Percentiles rank a stretch among this genome's conserved stretches.
These are phyloP conservation scores for Cephalopachus bancanus DNA, from an alignment of 2,797 vertebrate genomes.

Conservation along the genomic window DNA sequence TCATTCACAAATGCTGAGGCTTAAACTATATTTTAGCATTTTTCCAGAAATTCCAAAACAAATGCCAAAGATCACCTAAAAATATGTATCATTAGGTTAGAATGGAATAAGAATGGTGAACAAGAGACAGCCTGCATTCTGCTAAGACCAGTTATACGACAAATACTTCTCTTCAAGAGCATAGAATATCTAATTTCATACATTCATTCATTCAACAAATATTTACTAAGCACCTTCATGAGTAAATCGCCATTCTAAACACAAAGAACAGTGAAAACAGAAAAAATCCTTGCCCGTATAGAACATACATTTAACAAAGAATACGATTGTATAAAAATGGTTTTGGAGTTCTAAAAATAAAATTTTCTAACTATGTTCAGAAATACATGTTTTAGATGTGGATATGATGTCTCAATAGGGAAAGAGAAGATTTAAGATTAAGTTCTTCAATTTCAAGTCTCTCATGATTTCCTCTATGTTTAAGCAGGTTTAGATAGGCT, in stretches of 20 bases:
- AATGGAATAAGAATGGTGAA: background rate
- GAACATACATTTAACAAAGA: constrained; percentile 10
- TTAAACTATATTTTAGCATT: background rate
- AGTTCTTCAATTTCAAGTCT: background rate
- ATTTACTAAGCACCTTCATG: background rate
- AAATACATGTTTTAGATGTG: background rate
- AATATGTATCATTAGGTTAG: background rate
- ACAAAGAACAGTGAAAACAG: background rate
- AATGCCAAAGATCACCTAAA: background rate
- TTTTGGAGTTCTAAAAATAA: constrained; percentile 23
- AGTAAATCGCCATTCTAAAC: background rate
- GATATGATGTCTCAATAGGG: background rate
- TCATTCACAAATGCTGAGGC: background rate
- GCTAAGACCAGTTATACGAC: background rate
- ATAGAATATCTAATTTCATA: background rate
- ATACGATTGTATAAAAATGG: background rate
- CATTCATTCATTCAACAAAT: background rate
- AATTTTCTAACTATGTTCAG: background rate
- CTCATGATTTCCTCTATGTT: background rate
- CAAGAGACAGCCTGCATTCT: background rate
- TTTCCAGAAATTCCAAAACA: background rate
- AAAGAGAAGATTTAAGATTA: background rate
- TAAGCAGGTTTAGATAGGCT: background rate
- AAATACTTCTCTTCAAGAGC: background rate
- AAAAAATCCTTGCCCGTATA: background rate